Evolutionary conservation across 1,140 invertebrate genomes (phyloP).

Genomic region (Cyrtorhinus lividipennis): DNA sequence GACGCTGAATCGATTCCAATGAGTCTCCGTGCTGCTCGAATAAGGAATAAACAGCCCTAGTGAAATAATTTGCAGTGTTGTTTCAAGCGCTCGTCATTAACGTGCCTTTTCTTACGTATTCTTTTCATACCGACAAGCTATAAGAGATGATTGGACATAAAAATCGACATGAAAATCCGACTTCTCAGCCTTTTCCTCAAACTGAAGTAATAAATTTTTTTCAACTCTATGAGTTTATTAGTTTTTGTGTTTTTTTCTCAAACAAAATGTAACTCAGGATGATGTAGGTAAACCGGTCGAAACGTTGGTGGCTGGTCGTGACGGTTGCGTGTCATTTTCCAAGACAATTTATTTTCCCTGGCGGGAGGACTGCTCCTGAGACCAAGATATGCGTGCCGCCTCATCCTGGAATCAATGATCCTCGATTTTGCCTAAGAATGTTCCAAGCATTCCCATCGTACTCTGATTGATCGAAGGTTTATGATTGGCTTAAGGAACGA

Average conservation of each 20-base stretch:
- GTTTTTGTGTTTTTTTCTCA: neutral
- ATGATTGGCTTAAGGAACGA: too few relatives aligned
- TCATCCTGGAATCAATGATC: neutral
- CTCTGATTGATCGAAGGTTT: too few relatives aligned
- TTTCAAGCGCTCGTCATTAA: too few relatives aligned
- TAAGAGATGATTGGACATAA: too few relatives aligned
- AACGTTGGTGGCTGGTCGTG: conserved; percentile 4
- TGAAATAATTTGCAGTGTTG: too few relatives aligned
- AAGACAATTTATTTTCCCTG: neutral
- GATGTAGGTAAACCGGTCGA: neutral
- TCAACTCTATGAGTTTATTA: neutral
- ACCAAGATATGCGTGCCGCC: neutral
- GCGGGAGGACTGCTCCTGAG: neutral
- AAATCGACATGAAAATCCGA: neutral
- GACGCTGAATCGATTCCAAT: too few relatives aligned
- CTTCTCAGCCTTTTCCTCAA: neutral
- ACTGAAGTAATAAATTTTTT: neutral
- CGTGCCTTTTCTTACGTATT: too few relatives aligned
- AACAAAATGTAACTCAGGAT: neutral
- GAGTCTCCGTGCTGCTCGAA: too few relatives aligned
- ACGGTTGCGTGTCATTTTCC: conserved; percentile 1
- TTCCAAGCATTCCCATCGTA: too few relatives aligned
- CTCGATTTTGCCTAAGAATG: too few relatives aligned
- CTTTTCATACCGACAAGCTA: too few relatives aligned
- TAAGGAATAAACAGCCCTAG: too few relatives aligned